Evolutionary conservation across 1,140 invertebrate genomes (phyloP), one percentile per base, ranked within the genome.

Genomic region (Metopolophium dirhodum): DNA sequence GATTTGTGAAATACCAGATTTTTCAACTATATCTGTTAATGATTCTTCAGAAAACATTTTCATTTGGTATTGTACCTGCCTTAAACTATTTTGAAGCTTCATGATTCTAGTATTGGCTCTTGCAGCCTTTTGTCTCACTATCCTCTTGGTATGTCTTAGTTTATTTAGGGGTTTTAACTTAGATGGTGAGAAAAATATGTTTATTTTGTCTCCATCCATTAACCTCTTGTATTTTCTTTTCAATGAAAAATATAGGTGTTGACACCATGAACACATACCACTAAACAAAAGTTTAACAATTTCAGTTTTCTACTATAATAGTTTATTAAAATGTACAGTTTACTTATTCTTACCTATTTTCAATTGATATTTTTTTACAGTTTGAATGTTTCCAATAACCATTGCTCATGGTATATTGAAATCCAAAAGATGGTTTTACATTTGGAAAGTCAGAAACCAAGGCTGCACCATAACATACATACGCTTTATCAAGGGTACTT

Each of bases 1-100:
- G n/a, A 77, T 77, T 77, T 77, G 61, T n/a, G 61, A 77, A 30
- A 77, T 77, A n/a, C 61, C 61, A n/a, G 61, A 77, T 77, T 77
- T 77, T 14, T 77, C n/a, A 30, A 77, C 26, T 77, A 77, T n/a
- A 11, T 30, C n/a, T 77, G 61, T n/a, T n/a, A 77, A n/a, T 77
- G 30, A 77, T 77, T 77, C 61, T n/a, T 77, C 54, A 57, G 54
- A 57, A 57, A 57, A 8, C 23, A 26, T 77, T 77, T 14, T 14
- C 61, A 77, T 77, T 77, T 77, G 61, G 11, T 77, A n/a, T 77
- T n/a, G n/a, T 77, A n/a, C 3, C 7, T 57, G 6, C 54, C 54
- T 57, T 57, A 77, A 77, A 77, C 14, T 30, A 77, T 30, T n/a
- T 77, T 77, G 61, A 77, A 77, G n/a, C 26, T 14, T 77, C 61